A percentile compares a stretch with the other conserved stretches of the same genome.
Evolutionary conservation across 2,888 invertebrate genomes (phyloP).

Genomic region (Osedax fenrisi): DNA sequence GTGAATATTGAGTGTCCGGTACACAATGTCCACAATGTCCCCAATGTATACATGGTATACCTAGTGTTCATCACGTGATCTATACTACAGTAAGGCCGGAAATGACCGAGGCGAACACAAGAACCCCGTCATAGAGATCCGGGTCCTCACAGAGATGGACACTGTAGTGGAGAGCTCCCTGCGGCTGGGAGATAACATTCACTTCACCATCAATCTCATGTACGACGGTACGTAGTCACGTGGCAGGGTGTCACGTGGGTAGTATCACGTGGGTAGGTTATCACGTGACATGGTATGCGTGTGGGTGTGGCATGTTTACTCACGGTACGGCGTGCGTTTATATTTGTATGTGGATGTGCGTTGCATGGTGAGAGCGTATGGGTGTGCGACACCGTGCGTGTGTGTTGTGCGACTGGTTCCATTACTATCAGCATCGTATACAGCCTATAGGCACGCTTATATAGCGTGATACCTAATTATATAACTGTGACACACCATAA

Average conservation of each 20-base stretch:
- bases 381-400: too few relatives aligned
- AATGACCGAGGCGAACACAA: constrained; percentile 18
- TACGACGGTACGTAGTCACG: background rate
- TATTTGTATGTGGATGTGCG: background rate
- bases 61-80: too few relatives aligned
- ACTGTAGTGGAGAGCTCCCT: background rate
- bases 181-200: background rate
- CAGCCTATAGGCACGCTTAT: too few relatives aligned
- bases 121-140: background rate
- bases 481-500: too few relatives aligned
- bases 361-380: too few relatives aligned
- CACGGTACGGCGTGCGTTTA: background rate
- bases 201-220: background rate
- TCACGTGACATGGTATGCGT: background rate
- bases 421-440: too few relatives aligned
- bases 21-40: too few relatives aligned
- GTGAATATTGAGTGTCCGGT: too few relatives aligned
- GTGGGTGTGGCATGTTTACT: background rate
- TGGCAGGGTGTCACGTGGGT: background rate
- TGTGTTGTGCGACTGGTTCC: too few relatives aligned
- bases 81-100: background rate
- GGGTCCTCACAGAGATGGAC: constrained; percentile 3
- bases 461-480: too few relatives aligned
- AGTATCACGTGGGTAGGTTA: background rate
- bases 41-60: too few relatives aligned